Evolutionary conservation across 2,888 invertebrate genomes (phyloP).

Genomic region (Capitulum mitella): DNA sequence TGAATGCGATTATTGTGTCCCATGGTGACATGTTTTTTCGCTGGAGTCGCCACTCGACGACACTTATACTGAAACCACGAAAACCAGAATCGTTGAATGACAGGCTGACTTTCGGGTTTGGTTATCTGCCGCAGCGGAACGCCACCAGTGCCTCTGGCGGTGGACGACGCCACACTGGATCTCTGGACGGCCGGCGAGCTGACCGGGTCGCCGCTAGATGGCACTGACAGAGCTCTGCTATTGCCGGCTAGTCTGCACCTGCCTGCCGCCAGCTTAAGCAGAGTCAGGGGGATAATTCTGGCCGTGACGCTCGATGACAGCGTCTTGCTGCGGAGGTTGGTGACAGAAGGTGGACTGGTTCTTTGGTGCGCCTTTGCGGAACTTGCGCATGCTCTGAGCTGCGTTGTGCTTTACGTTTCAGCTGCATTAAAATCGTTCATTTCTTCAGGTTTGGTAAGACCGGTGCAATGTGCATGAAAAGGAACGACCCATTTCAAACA

Average conservation of each 20-base stretch:
- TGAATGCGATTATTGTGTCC: too few relatives aligned
- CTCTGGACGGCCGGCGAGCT: background rate
- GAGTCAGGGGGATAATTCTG: background rate
- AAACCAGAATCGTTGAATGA: too few relatives aligned
- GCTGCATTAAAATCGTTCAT: too few relatives aligned
- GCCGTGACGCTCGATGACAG: background rate
- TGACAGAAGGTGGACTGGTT: too few relatives aligned
- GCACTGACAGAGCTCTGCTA: background rate
- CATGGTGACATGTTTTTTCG: too few relatives aligned
- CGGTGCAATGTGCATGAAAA: background rate
- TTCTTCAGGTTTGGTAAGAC: background rate
- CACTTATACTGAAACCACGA: too few relatives aligned
- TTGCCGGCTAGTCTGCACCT: background rate
- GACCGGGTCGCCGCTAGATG: background rate
- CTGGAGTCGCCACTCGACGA: too few relatives aligned
- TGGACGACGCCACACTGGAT: background rate
- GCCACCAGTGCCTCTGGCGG: background rate
- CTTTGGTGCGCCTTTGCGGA: too few relatives aligned
- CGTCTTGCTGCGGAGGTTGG: too few relatives aligned
- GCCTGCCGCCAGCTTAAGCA: background rate
- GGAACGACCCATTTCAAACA: background rate
- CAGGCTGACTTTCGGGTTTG: too few relatives aligned
- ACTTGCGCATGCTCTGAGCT: too few relatives aligned
- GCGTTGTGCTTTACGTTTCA: too few relatives aligned
- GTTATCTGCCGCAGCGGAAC: background rate